Percentiles rank a stretch among this genome's conserved stretches.
Evolutionary conservation across 2,113 vertebrate genomes (phyloP).

Genomic region (Apteryx owenii): DNA sequence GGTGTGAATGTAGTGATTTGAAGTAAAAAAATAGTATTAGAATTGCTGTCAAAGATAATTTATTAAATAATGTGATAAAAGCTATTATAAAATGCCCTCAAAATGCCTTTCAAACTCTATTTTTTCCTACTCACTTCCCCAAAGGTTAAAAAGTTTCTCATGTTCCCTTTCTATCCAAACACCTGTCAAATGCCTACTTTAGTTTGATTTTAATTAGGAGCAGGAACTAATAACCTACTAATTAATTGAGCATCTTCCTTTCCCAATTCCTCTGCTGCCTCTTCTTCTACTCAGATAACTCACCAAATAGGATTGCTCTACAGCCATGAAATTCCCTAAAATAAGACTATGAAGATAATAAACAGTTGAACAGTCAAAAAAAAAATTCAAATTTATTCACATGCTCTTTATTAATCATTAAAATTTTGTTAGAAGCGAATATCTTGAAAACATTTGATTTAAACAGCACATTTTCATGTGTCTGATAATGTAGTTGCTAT

Average conservation of each 20-base stretch:
- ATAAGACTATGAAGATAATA: constrained; percentile 49
- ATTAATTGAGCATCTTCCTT: constrained; percentile 67
- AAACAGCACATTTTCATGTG: background rate
- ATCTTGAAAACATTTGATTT: constrained; percentile 17
- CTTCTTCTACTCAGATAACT: constrained; percentile 1
- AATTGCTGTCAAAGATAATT: background rate
- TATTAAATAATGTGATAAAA: constrained; percentile 13
- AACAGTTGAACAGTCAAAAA: constrained; percentile 29
- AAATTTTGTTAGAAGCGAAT: constrained; percentile 1
- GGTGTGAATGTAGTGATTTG: background rate
- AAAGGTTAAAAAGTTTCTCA: constrained; percentile 34
- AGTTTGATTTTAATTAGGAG: constrained; percentile 68
- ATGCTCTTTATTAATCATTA: constrained; percentile 54
- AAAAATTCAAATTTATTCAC: constrained; percentile 57
- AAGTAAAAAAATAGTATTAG: background rate
- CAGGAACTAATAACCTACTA: constrained; percentile 65
- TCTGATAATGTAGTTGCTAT: constrained; percentile 27
- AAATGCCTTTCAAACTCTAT: background rate
- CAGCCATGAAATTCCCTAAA: constrained; percentile 34
- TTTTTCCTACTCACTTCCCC: background rate
- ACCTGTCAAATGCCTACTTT: constrained; percentile 72
- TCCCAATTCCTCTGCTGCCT: constrained; percentile 16
- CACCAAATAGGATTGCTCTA: background rate
- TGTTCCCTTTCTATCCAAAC: constrained; percentile 58
- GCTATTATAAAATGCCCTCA: background rate